phyloP scores from a whole-genome alignment of 2,113 vertebrate species.

The Rousettus leschenaultii region DNA sequence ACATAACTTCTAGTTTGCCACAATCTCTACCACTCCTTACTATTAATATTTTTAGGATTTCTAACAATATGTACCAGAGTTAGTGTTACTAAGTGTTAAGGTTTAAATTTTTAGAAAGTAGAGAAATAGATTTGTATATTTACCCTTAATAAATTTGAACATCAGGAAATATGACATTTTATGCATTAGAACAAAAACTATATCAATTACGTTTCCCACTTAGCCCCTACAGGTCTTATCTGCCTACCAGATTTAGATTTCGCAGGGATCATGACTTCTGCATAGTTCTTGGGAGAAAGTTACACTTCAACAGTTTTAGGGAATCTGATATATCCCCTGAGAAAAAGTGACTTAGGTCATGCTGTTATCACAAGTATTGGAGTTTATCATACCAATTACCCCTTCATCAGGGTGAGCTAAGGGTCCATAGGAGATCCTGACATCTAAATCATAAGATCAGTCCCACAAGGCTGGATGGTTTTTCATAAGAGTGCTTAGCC shows the following conservation, averaged over 20 bases:
- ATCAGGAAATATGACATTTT: background rate
- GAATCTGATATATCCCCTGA: background rate
- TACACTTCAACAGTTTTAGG: background rate
- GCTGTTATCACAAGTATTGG: background rate
- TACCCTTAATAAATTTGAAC: background rate
- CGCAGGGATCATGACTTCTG: background rate
- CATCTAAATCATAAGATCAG: background rate
- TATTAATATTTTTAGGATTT: background rate
- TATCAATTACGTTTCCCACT: background rate
- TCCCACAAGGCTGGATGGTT: background rate
- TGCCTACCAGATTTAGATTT: background rate
- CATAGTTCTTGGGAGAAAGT: background rate
- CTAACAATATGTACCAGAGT: background rate
- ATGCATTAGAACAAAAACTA: background rate
- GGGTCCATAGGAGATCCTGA: background rate
- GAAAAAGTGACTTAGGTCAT: background rate
- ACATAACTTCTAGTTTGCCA: background rate
- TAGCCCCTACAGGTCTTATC: background rate
- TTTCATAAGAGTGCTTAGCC: background rate
- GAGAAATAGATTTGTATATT: background rate
- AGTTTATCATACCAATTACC: background rate
- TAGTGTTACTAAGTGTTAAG: background rate
- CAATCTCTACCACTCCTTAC: background rate
- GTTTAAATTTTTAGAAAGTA: background rate
- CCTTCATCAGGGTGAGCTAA: background rate